Conservation (phyloP, 1,140 invertebrate genomes). For the Zaprionus inermis region DNA sequence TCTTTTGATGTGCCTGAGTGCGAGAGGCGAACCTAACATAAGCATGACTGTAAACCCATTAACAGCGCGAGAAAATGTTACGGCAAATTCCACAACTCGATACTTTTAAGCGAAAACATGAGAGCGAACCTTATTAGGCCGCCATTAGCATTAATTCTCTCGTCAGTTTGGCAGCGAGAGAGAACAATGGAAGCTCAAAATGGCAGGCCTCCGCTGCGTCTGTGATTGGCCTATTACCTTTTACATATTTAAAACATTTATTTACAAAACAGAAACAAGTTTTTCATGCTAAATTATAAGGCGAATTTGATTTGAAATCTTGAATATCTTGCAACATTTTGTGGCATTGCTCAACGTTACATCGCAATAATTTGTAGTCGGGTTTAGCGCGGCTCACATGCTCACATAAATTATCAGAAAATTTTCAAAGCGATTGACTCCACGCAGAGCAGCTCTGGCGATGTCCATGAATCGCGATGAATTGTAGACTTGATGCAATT, state of each 20-base stretch:
- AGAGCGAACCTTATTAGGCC: not conserved
- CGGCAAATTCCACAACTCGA: not conserved
- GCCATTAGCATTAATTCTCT: conserved; percentile 3
- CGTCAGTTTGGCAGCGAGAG: not conserved
- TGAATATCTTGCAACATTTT: conserved; percentile 31
- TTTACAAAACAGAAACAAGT: not conserved
- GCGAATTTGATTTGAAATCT: conserved; percentile 17
- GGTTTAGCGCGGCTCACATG: conserved; percentile 20
- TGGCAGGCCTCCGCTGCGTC: not conserved
- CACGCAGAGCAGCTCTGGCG: conserved; percentile 26
- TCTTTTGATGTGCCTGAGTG: no score
- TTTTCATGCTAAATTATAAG: not conserved
- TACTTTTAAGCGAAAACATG: not conserved
- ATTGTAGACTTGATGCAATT: conserved; percentile 60
- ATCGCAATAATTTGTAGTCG: conserved; percentile 41
- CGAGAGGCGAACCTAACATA: not conserved
- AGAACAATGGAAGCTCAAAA: not conserved
- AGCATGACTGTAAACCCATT: not conserved
- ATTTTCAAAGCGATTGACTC: conserved; percentile 43
- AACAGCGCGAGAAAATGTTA: not conserved
- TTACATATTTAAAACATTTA: not conserved
- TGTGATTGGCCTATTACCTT: not conserved
- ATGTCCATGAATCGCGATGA: conserved; percentile 47
- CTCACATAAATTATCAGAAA: conserved; percentile 49
- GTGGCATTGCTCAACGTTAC: conserved; percentile 30